Evolutionary conservation across 2,113 vertebrate species (phyloP), one percentile per base, ranked within the genome.

Genomic region (Zosterops lateralis): DNA sequence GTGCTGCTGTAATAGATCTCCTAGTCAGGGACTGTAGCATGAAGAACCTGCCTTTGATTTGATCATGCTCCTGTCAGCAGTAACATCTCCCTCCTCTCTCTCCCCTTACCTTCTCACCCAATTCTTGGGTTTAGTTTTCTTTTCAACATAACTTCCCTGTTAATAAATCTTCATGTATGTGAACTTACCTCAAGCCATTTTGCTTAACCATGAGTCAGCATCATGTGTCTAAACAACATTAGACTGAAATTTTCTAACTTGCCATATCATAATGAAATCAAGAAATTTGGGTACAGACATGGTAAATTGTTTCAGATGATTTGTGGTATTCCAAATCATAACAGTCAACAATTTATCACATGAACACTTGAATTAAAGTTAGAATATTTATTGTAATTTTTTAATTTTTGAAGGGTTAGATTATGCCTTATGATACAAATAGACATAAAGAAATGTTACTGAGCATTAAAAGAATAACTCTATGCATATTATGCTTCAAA

Each of bases 11-110:
- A 7, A 22, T 2, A 19, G 31, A 17, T 50, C 5, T 54, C 32
- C 28, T 1, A 7, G 32, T 14, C 58, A 56, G 25, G 1, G 5
- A 25, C 5, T 34, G 34, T 1, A 50, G 11, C 0, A 0, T 17
- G 21, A 44, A 79, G 34, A 71, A 26, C 7, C 42, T 62, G 31
- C 9, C 28, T 22, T 53, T 58, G 34, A 40, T 64, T 88, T 57
- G 36, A 72, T 36, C 34, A 11, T 36, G 21, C 8, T 45, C 12
- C 25, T n/a, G 19, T 20, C 28, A 50, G 32, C 53, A 72, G 17
- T 19, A 75, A 31, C 24, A 36, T 48, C 38, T 54, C 7, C 10
- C 0, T 60, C 8, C 6, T 24, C 10, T 54, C 16, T 58, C 19
- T 56, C 15, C 6, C 10, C 4, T 21, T 36, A 8, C 12, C 5